These are phyloP conservation scores for Bombus pyrosoma DNA, from an alignment of 1,140 invertebrate species.

Conservation along the genomic window DNA sequence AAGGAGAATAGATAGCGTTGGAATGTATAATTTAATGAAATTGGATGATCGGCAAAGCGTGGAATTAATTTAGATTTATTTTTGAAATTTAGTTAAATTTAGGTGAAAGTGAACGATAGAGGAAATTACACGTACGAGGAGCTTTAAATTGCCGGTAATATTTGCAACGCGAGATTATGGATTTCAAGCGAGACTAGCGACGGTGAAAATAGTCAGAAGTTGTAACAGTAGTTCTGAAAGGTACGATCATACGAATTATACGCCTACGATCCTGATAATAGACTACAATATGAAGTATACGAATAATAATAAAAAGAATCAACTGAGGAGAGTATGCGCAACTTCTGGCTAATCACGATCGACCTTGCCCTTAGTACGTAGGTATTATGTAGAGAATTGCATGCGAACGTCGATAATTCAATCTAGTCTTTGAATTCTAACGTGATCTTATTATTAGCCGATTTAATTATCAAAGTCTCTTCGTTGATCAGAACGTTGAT, in stretches of 20 bases:
- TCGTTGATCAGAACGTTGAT: constrained; percentile 26
- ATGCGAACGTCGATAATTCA: constrained; percentile 68
- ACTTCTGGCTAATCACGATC: constrained; percentile 40
- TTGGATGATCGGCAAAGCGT: not conserved
- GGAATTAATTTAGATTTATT: not conserved
- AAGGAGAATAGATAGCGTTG: not conserved
- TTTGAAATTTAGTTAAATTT: not conserved
- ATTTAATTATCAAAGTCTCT: constrained; percentile 56
- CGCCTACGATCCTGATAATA: not conserved
- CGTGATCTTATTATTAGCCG: constrained; percentile 59
- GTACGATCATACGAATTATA: not conserved
- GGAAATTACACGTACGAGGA: not conserved
- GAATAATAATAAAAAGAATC: not conserved
- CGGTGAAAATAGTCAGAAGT: constrained; percentile 13
- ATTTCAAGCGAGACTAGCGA: not conserved
- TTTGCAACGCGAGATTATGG: too few relatives aligned
- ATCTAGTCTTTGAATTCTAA: constrained; percentile 66
- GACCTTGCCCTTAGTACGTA: constrained; percentile 41
- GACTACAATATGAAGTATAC: not conserved
- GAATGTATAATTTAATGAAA: not conserved
- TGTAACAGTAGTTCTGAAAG: not conserved
- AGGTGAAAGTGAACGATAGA: not conserved
- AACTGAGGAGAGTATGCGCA: not conserved
- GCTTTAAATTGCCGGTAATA: not conserved
- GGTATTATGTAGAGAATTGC: constrained; percentile 61